Evolutionary conservation across 2,888 invertebrate genomes (phyloP).

Genomic region (Papilio demoleus): DNA sequence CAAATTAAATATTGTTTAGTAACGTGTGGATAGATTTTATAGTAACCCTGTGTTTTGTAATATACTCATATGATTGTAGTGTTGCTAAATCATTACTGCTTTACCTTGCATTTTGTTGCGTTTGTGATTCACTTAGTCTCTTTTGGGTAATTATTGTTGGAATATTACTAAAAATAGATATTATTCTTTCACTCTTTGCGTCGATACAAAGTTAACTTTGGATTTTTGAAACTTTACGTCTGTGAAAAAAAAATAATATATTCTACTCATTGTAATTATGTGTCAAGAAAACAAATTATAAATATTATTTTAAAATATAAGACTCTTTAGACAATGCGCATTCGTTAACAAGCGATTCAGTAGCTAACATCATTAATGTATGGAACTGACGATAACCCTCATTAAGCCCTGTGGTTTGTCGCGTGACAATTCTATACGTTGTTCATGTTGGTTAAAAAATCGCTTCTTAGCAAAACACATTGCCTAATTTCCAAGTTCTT

Average conservation of each 20-base stretch:
- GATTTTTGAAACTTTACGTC: no score
- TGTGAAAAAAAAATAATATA: not conserved
- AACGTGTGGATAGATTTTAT: conserved; percentile 37
- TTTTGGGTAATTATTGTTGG: not conserved
- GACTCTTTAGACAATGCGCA: no score
- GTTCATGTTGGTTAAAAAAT: no score
- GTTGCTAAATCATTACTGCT: conserved; percentile 35
- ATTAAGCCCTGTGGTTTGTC: not conserved
- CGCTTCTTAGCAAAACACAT: no score
- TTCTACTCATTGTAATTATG: not conserved
- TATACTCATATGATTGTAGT: conserved; percentile 28
- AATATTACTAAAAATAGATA: not conserved
- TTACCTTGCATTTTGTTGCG: conserved; percentile 35
- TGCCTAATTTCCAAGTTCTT: no score
- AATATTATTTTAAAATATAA: not conserved
- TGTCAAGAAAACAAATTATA: not conserved
- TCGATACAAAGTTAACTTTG: not conserved
- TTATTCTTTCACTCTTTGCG: not conserved
- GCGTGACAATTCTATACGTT: no score
- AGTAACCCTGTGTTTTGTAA: conserved; percentile 34
- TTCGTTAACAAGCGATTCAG: no score
- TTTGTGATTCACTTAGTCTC: conserved; percentile 32
- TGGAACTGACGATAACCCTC: no score
- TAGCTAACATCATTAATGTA: no score
- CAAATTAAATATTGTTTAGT: conserved; percentile 31